Base-by-base conservation (phyloP, 2,888 invertebrate species). In the Dolichopus griseipennis region DNA sequence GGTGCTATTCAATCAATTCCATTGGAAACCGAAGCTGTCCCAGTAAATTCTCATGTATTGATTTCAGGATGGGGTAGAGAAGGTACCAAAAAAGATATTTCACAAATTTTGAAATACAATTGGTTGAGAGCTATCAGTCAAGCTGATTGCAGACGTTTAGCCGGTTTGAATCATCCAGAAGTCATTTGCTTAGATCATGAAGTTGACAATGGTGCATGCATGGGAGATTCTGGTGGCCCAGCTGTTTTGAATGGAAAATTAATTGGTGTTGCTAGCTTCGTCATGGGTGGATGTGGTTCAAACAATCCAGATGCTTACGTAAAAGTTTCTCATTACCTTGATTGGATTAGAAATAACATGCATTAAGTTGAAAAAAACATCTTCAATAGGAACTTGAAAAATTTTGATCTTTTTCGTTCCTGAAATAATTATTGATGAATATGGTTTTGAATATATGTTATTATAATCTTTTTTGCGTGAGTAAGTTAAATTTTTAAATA, bases 191-290 rank as follows among this genome's bases (percentile, higher is more conserved):
- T 79, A 67, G 73, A 69, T 5, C 76, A 78, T 65, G 61, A 65
- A 20, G 8, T 61, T 0, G 69, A 70, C 8, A 71, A 73, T 27
- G 79, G 81, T 6, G 74, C 76, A 4, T 80, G 81, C 68, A 70
- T 72, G 21, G 79, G 79, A 5, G 80, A 81, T 67, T 78, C 76
- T 3, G 81, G 80, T 12, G 78, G 79, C 52, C 79, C 80, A 66
- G 78, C 79, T 10, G 72, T 76, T 2, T 77, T 76, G 66, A 68
- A 76, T 0, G 71, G 75, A 0, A 71, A 76, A 68, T 69, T 80
- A 21, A 79, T 79, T 33, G 80, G 76, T 69, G 74, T 79, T 37
- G 79, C 75, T 64, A 73, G 74, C 69, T 80, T 80, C 73, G 75
- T 76, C 33, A 71, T 74, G 0, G 67, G 69, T 33, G 75, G 76